Base-by-base conservation (phyloP, 30 jellyfish, hydroid and myxozoan genomes). In the Nemopilema nomurai region DNA sequence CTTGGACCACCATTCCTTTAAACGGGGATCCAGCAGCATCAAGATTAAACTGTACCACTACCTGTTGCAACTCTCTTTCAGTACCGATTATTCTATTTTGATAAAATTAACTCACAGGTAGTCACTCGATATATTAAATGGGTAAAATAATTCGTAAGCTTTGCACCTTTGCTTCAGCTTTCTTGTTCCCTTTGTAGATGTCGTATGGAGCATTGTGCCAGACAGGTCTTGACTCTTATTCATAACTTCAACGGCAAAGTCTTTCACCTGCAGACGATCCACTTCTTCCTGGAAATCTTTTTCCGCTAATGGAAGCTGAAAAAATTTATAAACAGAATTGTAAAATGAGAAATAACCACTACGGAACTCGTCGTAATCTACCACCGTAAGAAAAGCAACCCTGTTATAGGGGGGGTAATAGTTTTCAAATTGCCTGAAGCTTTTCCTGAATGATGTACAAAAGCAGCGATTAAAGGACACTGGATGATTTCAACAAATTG, bases 221-320 rank as follows among this genome's bases (percentile, higher is more conserved):
- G 23, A 67, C 1, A 69, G 24, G 51, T 71, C 79, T 28, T 76
- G 89, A 23, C 64, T 87, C 65, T 74, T 80, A 53, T 74, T 84
- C 49, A 78, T 20, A 18, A 77, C 4, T 23, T 90, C 93, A 21
- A 30, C 66, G 8, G 88, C 93, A 30, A 82, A 83, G 33, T 83
- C 91, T 71, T 80, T 94, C 74, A 94, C 97, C 77, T 94, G 98
- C 69, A 94, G 87, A 18, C 99, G 87, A 71, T 94, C 97, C 0
- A 94, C 88, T 68, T 94, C 99, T 33, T 80, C 96, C 69, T 85
- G 96, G 24, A 94, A 50, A 24, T 73, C 97, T 62, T 28, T 74
- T 0, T 77, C 94, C 13, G 77, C 23, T 26, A 57, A 19, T 74
- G 71, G 52, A 9, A 41, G 33, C 98, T 92, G 33, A 67, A 82